Base-by-base conservation (phyloP, 2,113 vertebrate species). In the Alectura lathami region DNA sequence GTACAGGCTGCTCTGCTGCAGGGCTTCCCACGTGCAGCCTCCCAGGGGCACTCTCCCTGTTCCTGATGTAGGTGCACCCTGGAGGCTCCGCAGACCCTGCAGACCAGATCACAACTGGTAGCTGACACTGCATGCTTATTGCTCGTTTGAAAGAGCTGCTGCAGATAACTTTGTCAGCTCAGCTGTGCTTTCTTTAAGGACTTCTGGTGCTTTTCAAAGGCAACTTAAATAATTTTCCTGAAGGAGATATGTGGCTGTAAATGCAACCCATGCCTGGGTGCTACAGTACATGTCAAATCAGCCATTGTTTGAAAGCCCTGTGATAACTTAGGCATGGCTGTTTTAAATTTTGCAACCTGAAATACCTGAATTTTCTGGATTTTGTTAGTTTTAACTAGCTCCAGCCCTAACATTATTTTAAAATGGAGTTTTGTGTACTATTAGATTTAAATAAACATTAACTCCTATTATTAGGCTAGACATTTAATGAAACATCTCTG, bases 141-240 rank as follows among this genome's bases (percentile, higher is more conserved):
- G 57, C 89, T 96, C 32, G 47, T 60, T 74, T 40, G 40, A 85
- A 96, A 92, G 51, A 92, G 59, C 24, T 96, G 36, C 89, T 95
- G 54, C 67, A 91, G 74, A 45, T 80, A 18, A 74, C 17, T 83
- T 62, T 91, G 9, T 78, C 59, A 92, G 3, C 48, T 60, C 34
- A 32, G 70, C 59, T 96, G 4, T 80, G 15, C 91, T 88, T 92
- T 92, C 82, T 86, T 95, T 80, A 94, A 89, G 87, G 80, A 73
- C 34, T 96, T 89, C 18, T 76, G 64, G 63, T 75, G 51, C 76
- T 93, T 86, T 88, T 70, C 34, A 59, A 75, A 86, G 38, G 47
- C 79, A 93, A 64, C 64, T 78, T 66, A 76, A 91, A 77, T 91
- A 50, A 69, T 92, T 79, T 79, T 85, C 54, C 67, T 93, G 45